Base-by-base conservation (phyloP, 2,797 vertebrate species). In the Xenopus petersii region DNA sequence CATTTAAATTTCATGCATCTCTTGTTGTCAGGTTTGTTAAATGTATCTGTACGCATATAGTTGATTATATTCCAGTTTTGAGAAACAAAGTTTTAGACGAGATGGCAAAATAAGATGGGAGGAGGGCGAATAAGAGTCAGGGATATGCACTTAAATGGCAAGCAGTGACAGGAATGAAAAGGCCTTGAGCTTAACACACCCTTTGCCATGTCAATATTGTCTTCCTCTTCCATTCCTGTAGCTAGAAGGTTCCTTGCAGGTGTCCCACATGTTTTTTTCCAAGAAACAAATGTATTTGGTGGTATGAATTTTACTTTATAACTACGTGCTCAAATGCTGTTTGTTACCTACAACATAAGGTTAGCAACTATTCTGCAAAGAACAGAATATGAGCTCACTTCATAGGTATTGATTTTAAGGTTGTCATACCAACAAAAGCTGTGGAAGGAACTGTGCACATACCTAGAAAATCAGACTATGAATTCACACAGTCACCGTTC, bases 141-240 rank as follows among this genome's bases (percentile, higher is more conserved):
- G 30, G 21, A 62, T 58, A 16, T 66, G 71, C 70, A 60, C 67
- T 70, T 70, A 9, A 59, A 60, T 79, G 67, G 71, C 76, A 79
- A 74, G 71, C 76, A 74, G 67, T 74, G 67, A 79, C 76, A 79
- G 55, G 71, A 79, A 67, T 54, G 2, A 6, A n/a, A 59, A 30
- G 42, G 72, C 72, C 72, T 26, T 47, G 42, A 74, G 72, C 64
- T 30, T 60, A 30, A 74, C 67, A 79, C 76, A 74, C 76, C 76
- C 62, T 70, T 8, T 69, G 46, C 67, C 76, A 79, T 70, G 71
- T 69, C 51, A 59, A 42, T 69, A 42, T 42, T 73, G 65, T 73
- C 70, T 65, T 79, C 46, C 71, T 55, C 51, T 70, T 49, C 15
- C 12, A 64, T 61, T 61, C 61, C 71, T 12, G 73, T 61, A n/a